Conservation (phyloP, 2,113 vertebrate genomes). For the Ctenomys sociabilis region DNA sequence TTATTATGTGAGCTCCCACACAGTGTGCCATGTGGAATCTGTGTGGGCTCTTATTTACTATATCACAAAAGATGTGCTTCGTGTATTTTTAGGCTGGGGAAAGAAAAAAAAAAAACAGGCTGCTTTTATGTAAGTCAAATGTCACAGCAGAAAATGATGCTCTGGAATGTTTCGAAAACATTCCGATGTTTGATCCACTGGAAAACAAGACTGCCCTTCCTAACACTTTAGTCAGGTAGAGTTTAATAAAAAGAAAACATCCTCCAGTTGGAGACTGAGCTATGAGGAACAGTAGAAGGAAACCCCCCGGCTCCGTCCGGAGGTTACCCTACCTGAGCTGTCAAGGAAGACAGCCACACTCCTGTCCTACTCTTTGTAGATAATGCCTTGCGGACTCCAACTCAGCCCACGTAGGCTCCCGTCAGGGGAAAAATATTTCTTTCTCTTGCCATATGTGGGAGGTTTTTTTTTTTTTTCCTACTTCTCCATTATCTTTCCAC, state of each 20-base stretch:
- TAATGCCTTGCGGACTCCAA: neutral
- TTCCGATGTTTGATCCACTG: neutral
- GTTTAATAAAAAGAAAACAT: neutral
- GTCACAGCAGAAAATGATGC: slow-evolving; percentile 65
- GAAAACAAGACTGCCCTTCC: neutral
- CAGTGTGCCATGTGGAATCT: slow-evolving; percentile 72
- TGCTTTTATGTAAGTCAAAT: slow-evolving; percentile 66
- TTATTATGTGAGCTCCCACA: slow-evolving; percentile 75
- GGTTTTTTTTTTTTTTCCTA: neutral
- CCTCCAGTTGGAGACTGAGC: neutral
- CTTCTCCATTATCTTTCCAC: neutral
- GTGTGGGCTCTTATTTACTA: slow-evolving; percentile 78
- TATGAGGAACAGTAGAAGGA: neutral
- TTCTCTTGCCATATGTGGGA: neutral
- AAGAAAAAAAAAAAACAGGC: slow-evolving; percentile 55
- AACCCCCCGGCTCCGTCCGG: neutral
- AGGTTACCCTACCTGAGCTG: accelerated
- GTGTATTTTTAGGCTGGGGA: neutral
- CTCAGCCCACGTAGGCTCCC: accelerated
- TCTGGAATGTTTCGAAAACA: slow-evolving; percentile 58
- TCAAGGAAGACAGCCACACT: neutral
- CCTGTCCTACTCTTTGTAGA: neutral
- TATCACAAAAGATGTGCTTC: slow-evolving; percentile 59
- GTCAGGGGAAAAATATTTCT: neutral
- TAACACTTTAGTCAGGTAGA: neutral